Evolutionary conservation across 1,140 invertebrate genomes (phyloP).

Genomic region (Chlorops oryzae): DNA sequence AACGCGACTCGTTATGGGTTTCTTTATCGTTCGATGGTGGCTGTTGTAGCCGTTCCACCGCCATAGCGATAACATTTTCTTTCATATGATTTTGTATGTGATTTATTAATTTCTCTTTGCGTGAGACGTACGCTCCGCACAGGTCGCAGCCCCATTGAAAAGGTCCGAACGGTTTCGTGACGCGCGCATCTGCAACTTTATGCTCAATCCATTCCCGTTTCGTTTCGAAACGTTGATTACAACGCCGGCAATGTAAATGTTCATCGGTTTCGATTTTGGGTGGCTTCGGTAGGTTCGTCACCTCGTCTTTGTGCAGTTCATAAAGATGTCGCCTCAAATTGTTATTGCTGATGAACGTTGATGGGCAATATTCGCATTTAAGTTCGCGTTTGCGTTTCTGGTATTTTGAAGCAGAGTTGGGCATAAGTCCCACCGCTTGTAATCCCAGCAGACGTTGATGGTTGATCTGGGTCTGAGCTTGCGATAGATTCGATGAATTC

Average conservation of each 20-base stretch:
- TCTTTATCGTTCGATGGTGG: conserved; percentile 3
- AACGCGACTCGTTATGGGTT: not conserved
- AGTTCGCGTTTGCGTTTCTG: conserved; percentile 43
- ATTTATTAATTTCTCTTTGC: conserved; percentile 45
- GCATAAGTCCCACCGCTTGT: conserved; percentile 45
- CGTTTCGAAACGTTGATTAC: conserved; percentile 31
- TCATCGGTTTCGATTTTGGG: conserved; percentile 36
- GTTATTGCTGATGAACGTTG: conserved; percentile 45
- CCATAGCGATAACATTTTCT: conserved; percentile 39
- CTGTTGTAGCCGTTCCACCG: conserved; percentile 21
- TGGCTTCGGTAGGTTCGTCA: conserved; percentile 33
- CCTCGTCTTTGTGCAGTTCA: conserved; percentile 45
- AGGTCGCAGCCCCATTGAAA: conserved; percentile 47
- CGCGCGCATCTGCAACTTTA: conserved; percentile 39
- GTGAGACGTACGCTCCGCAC: conserved; percentile 43
- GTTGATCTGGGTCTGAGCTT: conserved; percentile 18
- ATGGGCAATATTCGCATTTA: conserved; percentile 45
- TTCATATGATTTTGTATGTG: conserved; percentile 44
- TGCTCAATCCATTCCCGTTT: conserved; percentile 45
- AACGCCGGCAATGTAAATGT: conserved; percentile 30
- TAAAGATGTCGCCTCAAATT: conserved; percentile 45
- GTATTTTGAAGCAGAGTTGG: conserved; percentile 34
- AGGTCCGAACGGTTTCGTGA: conserved; percentile 38
- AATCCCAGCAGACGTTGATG: conserved; percentile 40
- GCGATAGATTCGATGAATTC: conserved; percentile 11